Evolutionary conservation across 2,888 invertebrate genomes (phyloP).

Genomic region (Chloroclysta siterata): DNA sequence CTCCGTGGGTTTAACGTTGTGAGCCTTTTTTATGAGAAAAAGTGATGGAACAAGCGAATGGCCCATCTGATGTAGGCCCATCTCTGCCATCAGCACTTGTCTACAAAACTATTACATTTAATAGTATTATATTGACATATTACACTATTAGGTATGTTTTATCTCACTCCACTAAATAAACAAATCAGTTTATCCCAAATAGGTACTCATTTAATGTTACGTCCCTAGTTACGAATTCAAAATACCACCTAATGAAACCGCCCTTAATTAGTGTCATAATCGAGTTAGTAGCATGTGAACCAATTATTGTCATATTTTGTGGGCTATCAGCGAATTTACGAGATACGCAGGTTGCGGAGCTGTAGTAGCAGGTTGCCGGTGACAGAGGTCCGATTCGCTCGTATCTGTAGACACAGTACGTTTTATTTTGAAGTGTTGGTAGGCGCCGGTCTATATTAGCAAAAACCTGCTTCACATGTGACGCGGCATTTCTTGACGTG

Average conservation of each 20-base stretch:
- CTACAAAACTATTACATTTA: no score
- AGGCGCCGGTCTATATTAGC: conserved; percentile 2
- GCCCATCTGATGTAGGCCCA: no score
- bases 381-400: not conserved
- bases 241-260: conserved; percentile 41
- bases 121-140: no score
- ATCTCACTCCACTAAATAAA: conserved; percentile 8
- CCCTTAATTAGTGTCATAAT: conserved; percentile 50
- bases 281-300: conserved; percentile 59
- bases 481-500: conserved; percentile 41
- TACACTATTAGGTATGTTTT: not conserved
- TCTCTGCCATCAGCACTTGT: no score
- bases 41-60: no score
- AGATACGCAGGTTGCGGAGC: conserved; percentile 8
- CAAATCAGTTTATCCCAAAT: conserved; percentile 17
- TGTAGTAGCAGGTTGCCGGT: conserved; percentile 1
- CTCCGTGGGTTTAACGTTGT: no score
- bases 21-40: no score
- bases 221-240: conserved; percentile 31
- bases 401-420: not conserved
- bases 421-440: not conserved
- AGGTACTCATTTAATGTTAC: conserved; percentile 22
- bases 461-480: conserved; percentile 25
- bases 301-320: conserved; percentile 67
- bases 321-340: conserved; percentile 45